These are phyloP conservation scores for Pachypanchax playfairii DNA, from an alignment of 2,113 vertebrate species.

Conservation along the genomic window DNA sequence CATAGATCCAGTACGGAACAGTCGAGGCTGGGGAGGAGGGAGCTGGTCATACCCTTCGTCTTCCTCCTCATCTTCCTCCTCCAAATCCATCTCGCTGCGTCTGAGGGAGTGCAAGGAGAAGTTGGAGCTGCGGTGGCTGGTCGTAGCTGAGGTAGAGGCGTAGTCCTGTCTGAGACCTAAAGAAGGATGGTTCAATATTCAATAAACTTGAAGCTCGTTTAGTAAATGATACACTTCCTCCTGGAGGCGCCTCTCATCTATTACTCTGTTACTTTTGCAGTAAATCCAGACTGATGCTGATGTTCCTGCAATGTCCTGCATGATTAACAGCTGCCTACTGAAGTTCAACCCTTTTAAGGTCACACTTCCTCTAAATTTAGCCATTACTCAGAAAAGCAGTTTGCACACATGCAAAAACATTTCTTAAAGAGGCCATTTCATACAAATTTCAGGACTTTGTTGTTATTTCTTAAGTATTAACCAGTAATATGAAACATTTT, in stretches of 20 bases:
- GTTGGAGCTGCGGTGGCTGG: constrained; percentile 87
- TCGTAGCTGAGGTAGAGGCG: constrained; percentile 90
- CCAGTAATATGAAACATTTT: too few relatives aligned
- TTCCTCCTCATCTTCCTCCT: constrained; percentile 90
- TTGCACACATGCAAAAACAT: too few relatives aligned
- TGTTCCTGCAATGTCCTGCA: constrained; percentile 34
- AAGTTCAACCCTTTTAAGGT: constrained; percentile 27
- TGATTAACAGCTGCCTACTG: constrained; percentile 23
- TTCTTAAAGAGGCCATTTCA: too few relatives aligned
- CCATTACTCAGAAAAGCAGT: not conserved
- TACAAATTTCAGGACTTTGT: too few relatives aligned
- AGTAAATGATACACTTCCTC: constrained; percentile 6
- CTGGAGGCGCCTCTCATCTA: constrained; percentile 10
- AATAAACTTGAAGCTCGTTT: not conserved
- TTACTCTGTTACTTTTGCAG: constrained; percentile 24
- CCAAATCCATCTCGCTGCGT: constrained; percentile 86
- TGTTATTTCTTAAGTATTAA: too few relatives aligned
- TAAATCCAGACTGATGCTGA: constrained; percentile 13
- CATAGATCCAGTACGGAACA: constrained; percentile 86
- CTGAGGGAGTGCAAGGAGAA: constrained; percentile 84
- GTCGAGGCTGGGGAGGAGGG: constrained; percentile 91
- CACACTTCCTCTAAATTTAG: constrained; percentile 11
- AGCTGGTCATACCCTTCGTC: constrained; percentile 92
- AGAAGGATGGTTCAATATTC: constrained; percentile 33
- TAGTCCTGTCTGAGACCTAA: constrained; percentile 96